phyloP scores from a whole-genome alignment of 2,113 vertebrate species.

The Forbesichthys agassizii region DNA sequence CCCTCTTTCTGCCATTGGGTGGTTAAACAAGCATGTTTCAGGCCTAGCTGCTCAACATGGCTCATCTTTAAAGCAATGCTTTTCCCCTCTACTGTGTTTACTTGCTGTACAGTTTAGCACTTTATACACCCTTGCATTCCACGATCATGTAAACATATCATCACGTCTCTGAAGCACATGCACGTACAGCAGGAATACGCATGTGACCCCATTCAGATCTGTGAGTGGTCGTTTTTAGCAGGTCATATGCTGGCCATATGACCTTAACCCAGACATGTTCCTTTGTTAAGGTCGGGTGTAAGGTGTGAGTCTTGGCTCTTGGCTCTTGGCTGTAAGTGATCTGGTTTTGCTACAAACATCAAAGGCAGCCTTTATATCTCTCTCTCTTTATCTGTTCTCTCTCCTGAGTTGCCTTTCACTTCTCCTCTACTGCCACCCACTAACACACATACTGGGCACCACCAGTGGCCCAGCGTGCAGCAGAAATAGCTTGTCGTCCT shows the following conservation, averaged over 20 bases:
- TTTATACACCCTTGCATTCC: too few species aligned
- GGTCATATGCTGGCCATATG: background rate
- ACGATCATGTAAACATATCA: too few species aligned
- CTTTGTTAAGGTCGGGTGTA: background rate
- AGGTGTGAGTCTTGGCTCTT: background rate
- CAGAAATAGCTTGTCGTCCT: constrained; percentile 54
- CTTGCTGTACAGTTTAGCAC: too few species aligned
- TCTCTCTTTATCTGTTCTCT: constrained; percentile 1
- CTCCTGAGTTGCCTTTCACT: constrained; percentile 55
- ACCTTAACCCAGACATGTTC: background rate
- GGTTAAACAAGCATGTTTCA: too few species aligned
- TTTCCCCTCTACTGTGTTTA: too few species aligned
- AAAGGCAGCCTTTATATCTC: constrained; percentile 6
- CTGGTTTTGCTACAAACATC: background rate
- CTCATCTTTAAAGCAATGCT: too few species aligned
- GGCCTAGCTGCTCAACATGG: too few species aligned
- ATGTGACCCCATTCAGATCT: background rate
- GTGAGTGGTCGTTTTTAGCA: background rate
- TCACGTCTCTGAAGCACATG: too few species aligned
- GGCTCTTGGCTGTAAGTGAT: background rate
- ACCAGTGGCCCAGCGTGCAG: constrained; percentile 52
- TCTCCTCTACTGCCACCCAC: constrained; percentile 59
- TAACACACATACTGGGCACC: constrained; percentile 66
- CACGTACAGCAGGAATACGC: background rate
- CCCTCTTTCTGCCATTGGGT: too few species aligned